Evolutionary conservation across 1,140 invertebrate genomes (phyloP).

Genomic region (Panagrolaimus sp.): DNA sequence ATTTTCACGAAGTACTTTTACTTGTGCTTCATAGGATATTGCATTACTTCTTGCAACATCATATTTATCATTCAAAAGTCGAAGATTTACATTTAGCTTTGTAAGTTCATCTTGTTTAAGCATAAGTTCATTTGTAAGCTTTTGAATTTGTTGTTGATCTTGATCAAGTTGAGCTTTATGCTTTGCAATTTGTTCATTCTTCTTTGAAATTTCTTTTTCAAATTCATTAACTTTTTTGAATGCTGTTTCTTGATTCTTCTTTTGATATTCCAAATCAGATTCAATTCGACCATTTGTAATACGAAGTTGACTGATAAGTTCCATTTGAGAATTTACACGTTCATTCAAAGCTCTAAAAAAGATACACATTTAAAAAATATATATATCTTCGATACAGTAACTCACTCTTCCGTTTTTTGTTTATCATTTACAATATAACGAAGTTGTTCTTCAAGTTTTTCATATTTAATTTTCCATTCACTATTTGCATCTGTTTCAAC

Average conservation of each 20-base stretch:
- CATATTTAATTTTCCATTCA: too few species aligned
- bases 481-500: not conserved
- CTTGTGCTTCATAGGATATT: slow-evolving; percentile 14
- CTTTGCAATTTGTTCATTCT: slow-evolving; percentile 17
- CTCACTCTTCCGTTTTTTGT: not conserved
- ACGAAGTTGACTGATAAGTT: slow-evolving; percentile 27
- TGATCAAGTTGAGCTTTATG: slow-evolving; percentile 21
- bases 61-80: slow-evolving; percentile 22
- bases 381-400: too few species aligned
- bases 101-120: slow-evolving; percentile 29
- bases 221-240: slow-evolving; percentile 26
- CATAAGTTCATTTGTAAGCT: slow-evolving; percentile 26
- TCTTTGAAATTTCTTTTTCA: slow-evolving; percentile 18
- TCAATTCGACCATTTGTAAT: slow-evolving; percentile 35
- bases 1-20: slow-evolving; percentile 25
- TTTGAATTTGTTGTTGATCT: slow-evolving; percentile 21
- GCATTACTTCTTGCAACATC: slow-evolving; percentile 25
- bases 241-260: slow-evolving; percentile 36
- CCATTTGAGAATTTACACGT: slow-evolving; percentile 31
- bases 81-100: slow-evolving; percentile 21
- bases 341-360: slow-evolving; percentile 17
- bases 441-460: slow-evolving; percentile 3
- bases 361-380: too few species aligned
- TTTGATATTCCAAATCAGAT: slow-evolving; percentile 35
- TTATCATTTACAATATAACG: slow-evolving; percentile 8